Evolutionary conservation across 2,888 invertebrate species (phyloP), one percentile per base, ranked within the genome.

Genomic region (Cheilosia scutellata): DNA sequence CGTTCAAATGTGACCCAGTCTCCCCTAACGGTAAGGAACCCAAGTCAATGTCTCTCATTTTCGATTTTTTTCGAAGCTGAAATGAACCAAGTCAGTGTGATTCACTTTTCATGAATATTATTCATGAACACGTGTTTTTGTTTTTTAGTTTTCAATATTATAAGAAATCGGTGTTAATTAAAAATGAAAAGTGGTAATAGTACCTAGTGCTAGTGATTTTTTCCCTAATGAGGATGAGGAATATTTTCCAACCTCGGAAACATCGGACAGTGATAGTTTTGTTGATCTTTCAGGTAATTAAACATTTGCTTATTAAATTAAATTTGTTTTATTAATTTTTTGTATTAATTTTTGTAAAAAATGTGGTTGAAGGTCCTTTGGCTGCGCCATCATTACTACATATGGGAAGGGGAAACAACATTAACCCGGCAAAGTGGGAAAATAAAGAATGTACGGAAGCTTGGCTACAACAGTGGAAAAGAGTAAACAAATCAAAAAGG

Each of bases 121-220:
- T 44, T 44, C 44, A n/a, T 44, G 44, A 44, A 44, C 44, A 44
- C 44, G 44, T 44, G 13, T 44, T 44, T 44, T 44, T 13, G n/a
- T 9, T 4, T n/a, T 44, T 11, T 40, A 40, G 9, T 11, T 40
- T 40, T 40, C 7, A 7, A n/a, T n/a, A n/a, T n/a, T n/a, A n/a
- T n/a, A n/a, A n/a, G n/a, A n/a, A n/a, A n/a, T n/a, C 40, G 7
- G 40, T 40, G 7, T 40, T 40, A 40, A 40, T 40, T 40, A 40
- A 40, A 40, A 11, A 40, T 40, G 40, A 7, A 40, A 40, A 40
- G 40, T 40, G 40, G 11, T 40, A 40, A 40, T 40, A 40, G 40
- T 11, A 40, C n/a, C n/a, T n/a, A n/a, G 40, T 40, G 5, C 11
- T 11, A n/a, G 11, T 40, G 40, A 7, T 40, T 11, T 40, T 40